Evolutionary conservation across 2,113 vertebrate genomes (phyloP).

Genomic region (Rhinolophus ferrumequinum): DNA sequence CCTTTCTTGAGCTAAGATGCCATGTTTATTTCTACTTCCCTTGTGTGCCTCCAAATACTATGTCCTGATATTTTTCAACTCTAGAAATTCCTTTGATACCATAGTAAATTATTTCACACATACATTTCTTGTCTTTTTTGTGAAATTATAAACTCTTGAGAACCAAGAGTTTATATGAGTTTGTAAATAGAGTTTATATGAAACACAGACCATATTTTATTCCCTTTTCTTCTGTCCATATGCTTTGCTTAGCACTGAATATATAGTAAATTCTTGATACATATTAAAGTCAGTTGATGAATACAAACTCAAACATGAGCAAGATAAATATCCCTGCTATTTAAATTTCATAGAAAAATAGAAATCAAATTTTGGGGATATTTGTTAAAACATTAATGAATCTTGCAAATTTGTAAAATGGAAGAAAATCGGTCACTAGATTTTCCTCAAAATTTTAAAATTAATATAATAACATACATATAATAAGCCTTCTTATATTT

Average conservation of each 20-base stretch:
- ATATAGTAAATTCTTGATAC: constrained; percentile 36
- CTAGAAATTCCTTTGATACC: constrained; percentile 26
- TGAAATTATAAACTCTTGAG: constrained; percentile 40
- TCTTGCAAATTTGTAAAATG: constrained; percentile 37
- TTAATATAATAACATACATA: background rate
- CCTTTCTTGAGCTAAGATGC: constrained; percentile 35
- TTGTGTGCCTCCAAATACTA: background rate
- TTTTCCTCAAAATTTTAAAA: constrained; percentile 34
- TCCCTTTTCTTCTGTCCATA: background rate
- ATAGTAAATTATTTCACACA: constrained; percentile 53
- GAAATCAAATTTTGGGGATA: background rate
- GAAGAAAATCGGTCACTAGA: constrained; percentile 19
- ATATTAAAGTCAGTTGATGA: constrained; percentile 21
- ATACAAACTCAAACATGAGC: background rate
- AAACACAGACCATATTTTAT: background rate
- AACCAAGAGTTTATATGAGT: too few species aligned
- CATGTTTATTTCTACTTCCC: background rate
- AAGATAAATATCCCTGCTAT: background rate
- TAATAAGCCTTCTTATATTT: constrained; percentile 55
- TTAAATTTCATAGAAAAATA: constrained; percentile 51
- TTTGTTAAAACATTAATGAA: constrained; percentile 44
- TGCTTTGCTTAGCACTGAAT: constrained; percentile 22
- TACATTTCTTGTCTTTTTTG: background rate
- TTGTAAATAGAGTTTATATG: too few species aligned
- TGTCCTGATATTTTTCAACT: constrained; percentile 41